Conservation (phyloP, 2,113 vertebrate genomes). For the Dryoscopus gambensis region DNA sequence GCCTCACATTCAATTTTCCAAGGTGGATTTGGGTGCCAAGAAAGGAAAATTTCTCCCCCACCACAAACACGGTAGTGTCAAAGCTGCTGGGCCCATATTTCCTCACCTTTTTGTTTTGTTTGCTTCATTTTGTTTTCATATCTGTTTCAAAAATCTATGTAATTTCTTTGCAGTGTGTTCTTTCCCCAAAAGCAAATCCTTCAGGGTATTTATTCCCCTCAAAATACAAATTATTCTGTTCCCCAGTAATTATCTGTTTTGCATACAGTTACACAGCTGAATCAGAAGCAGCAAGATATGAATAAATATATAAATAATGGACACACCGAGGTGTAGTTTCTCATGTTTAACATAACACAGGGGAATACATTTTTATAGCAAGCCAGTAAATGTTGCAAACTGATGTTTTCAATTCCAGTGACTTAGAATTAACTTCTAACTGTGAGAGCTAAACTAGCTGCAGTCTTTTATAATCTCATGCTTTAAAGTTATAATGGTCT, state of each 20-base stretch:
- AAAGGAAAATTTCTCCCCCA: not conserved
- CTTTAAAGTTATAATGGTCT: slow-evolving; percentile 65
- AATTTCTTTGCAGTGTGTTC: slow-evolving; percentile 47
- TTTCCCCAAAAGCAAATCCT: slow-evolving; percentile 55
- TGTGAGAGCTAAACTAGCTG: slow-evolving; percentile 76
- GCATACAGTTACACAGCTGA: slow-evolving; percentile 65
- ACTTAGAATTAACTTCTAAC: slow-evolving; percentile 75
- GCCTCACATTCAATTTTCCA: not conserved
- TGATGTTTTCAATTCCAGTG: slow-evolving; percentile 84
- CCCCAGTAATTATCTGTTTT: slow-evolving; percentile 66
- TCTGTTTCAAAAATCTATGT: slow-evolving; percentile 30
- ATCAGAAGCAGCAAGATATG: slow-evolving; percentile 65
- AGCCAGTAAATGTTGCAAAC: slow-evolving; percentile 78
- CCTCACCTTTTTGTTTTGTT: not conserved
- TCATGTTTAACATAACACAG: slow-evolving; percentile 68
- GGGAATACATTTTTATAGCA: slow-evolving; percentile 77
- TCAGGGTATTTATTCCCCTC: slow-evolving; percentile 50
- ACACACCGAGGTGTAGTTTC: slow-evolving; percentile 68
- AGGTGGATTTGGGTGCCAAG: not conserved
- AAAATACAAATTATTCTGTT: slow-evolving; percentile 65
- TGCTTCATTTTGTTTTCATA: not conserved
- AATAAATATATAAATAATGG: slow-evolving; percentile 72
- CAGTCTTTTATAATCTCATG: slow-evolving; percentile 61
- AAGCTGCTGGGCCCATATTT: not conserved
- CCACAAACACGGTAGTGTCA: not conserved